Evolutionary conservation across 2,113 vertebrate species (phyloP).

Genomic region (Pteronura brasiliensis): DNA sequence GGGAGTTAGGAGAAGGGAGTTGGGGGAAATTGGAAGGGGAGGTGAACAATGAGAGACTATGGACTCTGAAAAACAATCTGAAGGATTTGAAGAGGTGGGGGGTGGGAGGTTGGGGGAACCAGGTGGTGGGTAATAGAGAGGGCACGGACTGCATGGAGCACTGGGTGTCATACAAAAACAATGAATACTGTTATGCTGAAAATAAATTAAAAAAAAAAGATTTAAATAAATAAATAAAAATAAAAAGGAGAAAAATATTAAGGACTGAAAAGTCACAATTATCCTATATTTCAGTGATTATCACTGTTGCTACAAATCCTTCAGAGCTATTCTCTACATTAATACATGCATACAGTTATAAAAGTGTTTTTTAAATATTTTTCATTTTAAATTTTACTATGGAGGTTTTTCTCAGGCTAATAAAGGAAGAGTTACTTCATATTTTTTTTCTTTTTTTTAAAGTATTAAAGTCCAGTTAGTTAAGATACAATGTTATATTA

Average conservation of each 20-base stretch:
- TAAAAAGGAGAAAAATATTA: neutral
- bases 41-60: no score
- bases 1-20: no score
- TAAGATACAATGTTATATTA: neutral
- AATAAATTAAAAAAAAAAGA: no score
- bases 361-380: neutral
- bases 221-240: neutral
- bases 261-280: neutral
- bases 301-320: neutral
- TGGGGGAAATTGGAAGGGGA: no score
- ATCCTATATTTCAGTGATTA: neutral
- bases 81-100: no score
- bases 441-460: neutral
- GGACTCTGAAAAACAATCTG: no score
- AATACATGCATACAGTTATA: neutral
- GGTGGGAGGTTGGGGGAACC: no score
- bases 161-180: no score
- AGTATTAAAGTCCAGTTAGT: neutral
- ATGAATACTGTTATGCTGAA: no score
- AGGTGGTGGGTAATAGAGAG: no score
- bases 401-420: neutral
- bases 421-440: neutral
- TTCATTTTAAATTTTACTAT: neutral
- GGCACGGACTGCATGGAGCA: no score
- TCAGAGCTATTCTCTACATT: neutral